Conservation (phyloP, 2,797 vertebrate genomes). For the Zalophus californianus region DNA sequence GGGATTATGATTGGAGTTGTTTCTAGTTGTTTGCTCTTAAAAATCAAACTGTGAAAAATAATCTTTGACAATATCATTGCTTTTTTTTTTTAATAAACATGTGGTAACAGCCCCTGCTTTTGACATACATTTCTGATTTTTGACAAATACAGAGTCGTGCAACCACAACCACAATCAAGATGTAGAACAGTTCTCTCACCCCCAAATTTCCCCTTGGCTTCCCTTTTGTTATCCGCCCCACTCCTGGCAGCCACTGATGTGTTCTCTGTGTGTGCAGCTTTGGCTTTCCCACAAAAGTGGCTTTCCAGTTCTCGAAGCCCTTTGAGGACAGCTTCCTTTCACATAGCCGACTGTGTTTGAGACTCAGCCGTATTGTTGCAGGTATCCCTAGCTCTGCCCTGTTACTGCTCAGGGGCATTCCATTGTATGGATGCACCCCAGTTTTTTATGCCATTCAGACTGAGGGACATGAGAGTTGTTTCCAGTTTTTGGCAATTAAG, state of each 20-base stretch:
- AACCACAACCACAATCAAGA: not conserved
- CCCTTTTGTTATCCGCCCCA: not conserved
- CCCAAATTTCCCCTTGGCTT: not conserved
- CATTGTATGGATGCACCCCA: no score
- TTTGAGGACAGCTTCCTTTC: not conserved
- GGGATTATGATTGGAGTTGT: not conserved
- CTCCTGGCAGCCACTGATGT: not conserved
- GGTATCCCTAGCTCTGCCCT: not conserved
- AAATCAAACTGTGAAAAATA: not conserved
- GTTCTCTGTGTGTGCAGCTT: not conserved
- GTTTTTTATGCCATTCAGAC: not conserved
- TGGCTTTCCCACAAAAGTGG: not conserved
- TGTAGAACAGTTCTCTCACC: not conserved
- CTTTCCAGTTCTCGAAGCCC: not conserved
- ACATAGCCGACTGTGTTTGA: not conserved
- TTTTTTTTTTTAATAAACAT: not conserved
- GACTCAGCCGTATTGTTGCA: not conserved
- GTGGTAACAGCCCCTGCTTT: not conserved
- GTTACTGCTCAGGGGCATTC: not conserved
- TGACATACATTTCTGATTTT: not conserved
- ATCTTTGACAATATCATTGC: not conserved
- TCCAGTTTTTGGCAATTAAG: not conserved
- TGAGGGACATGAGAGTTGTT: not conserved
- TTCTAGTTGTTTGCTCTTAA: not conserved
- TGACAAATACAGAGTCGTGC: not conserved